phyloP scores from a whole-genome alignment of 2,797 vertebrate species.

The Orestias chungarensis region DNA sequence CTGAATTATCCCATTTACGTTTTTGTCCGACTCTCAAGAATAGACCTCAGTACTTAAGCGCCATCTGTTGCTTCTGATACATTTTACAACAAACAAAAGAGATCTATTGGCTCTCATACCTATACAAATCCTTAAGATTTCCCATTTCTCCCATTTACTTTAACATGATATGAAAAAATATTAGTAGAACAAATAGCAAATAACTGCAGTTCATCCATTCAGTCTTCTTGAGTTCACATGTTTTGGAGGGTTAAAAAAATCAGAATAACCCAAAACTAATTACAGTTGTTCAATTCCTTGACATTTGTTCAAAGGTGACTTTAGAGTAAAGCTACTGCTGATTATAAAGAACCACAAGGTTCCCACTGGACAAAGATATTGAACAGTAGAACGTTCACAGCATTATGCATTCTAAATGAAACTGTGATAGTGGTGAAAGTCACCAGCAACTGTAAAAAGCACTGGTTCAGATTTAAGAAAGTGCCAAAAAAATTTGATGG shows the following conservation, averaged over 20 bases:
- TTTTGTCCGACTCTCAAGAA: not conserved
- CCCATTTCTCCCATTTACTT: not conserved
- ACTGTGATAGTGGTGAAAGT: not conserved
- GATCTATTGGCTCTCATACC: not conserved
- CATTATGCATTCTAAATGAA: not conserved
- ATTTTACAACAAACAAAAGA: constrained; percentile 2
- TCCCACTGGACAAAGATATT: not conserved
- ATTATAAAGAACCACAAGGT: not conserved
- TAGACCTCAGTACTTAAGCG: constrained; percentile 18
- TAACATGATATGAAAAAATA: not conserved
- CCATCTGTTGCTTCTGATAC: constrained; percentile 51
- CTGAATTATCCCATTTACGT: not conserved
- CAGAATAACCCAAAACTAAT: not conserved
- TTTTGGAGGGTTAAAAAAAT: not conserved
- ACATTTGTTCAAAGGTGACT: not conserved
- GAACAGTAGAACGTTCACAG: not conserved
- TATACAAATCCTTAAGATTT: not conserved
- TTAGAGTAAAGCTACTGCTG: not conserved
- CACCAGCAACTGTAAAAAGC: too few species aligned
- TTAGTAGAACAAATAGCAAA: not conserved
- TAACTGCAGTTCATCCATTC: not conserved
- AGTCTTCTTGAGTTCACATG: not conserved
- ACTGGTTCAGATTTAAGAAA: too few species aligned
- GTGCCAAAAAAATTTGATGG: too few species aligned
- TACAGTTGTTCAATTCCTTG: not conserved